Evolutionary conservation across 2,113 vertebrate genomes (phyloP), one percentile per base, ranked within the genome.

Genomic region (Otocyon megalotis): DNA sequence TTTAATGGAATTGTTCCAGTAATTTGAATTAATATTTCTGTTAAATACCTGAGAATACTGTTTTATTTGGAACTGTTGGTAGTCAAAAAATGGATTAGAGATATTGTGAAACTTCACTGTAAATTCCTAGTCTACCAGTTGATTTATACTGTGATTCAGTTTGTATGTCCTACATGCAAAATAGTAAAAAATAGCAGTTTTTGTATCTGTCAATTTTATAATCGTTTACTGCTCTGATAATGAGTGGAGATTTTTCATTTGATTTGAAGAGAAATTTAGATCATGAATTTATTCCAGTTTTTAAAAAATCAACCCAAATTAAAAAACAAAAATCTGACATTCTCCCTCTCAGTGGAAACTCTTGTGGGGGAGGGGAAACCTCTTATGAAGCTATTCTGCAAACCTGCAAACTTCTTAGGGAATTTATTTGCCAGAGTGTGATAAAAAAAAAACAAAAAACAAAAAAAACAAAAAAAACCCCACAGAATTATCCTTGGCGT

Each of bases 21-120:
- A 90, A 83, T 84, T 96, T 88, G 79, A 94, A 91, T 90, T 48
- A 82, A 37, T 5, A 50, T 88, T 83, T 94, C 48, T 76, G 2
- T 81, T 88, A 37, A 86, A n/a, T 79, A 88, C n/a, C 63, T 76
- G 35, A 77, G 58, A 74, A 54, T 93, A 37, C 58, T 96, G 4
- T 96, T 79, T 97, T 94, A 87, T 94, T 93, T 95, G 72, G 67
- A 96, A 80, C 10, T 5, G 26, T 63, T 96, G 87, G 9, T 95
- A 92, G 65, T 91, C 48, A 96, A 87, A 93, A 90, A 62, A 83
- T 85, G 74, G 81, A 54, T 77, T 79, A 92, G 81, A 97, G 95
- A 90, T 95, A 35, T 63, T 93, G 9, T 82, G 83, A 95, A 90
- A 65, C 26, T 63, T 86, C 24, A 37, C 32, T 94, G 32, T 93